Evolutionary conservation across 2,888 invertebrate species (phyloP).

Genomic region (Drosophila hawaiiensis): DNA sequence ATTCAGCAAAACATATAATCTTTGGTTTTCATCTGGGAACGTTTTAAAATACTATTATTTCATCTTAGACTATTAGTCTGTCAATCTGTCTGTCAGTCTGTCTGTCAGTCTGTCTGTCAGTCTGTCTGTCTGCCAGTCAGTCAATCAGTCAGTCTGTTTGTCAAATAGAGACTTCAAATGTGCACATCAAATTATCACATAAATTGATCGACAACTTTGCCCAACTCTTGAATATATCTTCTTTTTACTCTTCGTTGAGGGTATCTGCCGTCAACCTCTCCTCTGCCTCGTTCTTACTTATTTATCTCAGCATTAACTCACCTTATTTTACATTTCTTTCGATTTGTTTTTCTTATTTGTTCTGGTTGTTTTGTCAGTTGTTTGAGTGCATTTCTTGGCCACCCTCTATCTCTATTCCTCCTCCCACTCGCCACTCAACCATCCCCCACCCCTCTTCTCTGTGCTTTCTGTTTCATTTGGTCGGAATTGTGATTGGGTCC

Average conservation of each 20-base stretch:
- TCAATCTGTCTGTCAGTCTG: background rate
- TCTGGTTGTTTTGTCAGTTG: constrained; percentile 3
- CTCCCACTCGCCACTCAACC: background rate
- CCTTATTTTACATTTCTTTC: constrained; percentile 18
- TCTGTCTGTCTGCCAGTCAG: fast-evolving
- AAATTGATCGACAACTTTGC: background rate
- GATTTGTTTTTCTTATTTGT: constrained; percentile 1
- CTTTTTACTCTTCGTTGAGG: background rate
- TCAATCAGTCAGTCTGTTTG: background rate
- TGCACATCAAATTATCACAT: background rate
- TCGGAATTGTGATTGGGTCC: constrained; percentile 4
- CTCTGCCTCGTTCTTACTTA: constrained; percentile 26
- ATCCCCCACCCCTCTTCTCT: constrained; percentile 2
- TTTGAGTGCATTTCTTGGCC: constrained; percentile 55
- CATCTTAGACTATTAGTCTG: background rate
- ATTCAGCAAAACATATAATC: background rate
- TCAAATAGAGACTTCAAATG: too few relatives aligned
- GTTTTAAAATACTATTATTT: background rate
- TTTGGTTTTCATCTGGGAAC: background rate
- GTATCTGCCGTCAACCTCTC: background rate
- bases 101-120: too few relatives aligned
- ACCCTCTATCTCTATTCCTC: constrained; percentile 1
- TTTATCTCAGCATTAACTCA: background rate
- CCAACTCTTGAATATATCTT: background rate
- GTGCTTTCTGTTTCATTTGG: background rate